Evolutionary conservation across 2,113 vertebrate species (phyloP).

Genomic region (Mormyrus iriodes): DNA sequence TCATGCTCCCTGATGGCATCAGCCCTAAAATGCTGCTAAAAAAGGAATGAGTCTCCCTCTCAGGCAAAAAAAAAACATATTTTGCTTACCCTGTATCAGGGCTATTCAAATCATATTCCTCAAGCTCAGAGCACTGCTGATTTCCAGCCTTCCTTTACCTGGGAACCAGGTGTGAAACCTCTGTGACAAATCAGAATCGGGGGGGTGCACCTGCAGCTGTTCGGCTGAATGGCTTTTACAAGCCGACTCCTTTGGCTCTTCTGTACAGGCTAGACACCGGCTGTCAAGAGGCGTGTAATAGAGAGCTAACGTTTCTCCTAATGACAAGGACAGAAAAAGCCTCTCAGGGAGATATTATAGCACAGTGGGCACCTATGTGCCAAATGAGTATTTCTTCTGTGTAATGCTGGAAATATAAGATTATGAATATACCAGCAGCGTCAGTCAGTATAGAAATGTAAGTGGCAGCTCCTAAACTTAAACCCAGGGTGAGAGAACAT

Average conservation of each 20-base stretch:
- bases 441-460: neutral
- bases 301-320: neutral
- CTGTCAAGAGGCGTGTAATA: neutral
- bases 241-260: neutral
- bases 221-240: neutral
- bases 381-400: neutral
- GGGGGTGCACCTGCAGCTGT: neutral
- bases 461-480: neutral
- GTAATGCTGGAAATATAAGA: neutral
- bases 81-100: neutral
- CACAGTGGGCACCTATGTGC: neutral
- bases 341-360: neutral
- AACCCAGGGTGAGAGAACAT: neutral
- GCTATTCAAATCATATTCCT: neutral
- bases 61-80: neutral
- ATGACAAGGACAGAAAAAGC: neutral
- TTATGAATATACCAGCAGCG: neutral
- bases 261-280: neutral
- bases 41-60: neutral
- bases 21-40: slow-evolving; percentile 20
- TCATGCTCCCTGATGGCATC: neutral
- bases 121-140: neutral
- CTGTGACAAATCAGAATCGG: no score
- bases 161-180: neutral
- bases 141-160: neutral